Conservation (phyloP, 2,797 vertebrate species). For the Lophius americanus region DNA sequence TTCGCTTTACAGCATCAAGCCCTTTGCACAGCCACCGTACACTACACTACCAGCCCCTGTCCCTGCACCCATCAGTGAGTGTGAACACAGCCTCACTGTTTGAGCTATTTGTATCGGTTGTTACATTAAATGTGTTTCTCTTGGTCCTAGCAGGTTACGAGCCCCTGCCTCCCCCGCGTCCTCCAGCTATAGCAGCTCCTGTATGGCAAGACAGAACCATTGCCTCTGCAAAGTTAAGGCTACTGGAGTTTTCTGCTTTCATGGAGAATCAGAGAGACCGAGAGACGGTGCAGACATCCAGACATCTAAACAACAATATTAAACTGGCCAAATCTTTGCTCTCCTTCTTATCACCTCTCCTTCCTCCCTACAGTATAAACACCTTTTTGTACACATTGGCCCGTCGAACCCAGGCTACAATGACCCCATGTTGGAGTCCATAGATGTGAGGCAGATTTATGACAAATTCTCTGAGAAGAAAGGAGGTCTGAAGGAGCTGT, state of each 20-base stretch:
- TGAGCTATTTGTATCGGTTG: background rate
- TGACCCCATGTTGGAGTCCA: constrained; percentile 92
- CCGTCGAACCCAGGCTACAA: constrained; percentile 92
- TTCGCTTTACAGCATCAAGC: constrained; percentile 89
- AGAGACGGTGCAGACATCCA: constrained; percentile 84
- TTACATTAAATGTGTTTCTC: constrained; percentile 6
- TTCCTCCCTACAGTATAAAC: constrained; percentile 86
- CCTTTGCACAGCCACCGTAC: constrained; percentile 93
- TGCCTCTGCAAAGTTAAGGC: constrained; percentile 90
- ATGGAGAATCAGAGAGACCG: constrained; percentile 93
- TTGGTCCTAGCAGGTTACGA: constrained; percentile 85
- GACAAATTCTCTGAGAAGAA: constrained; percentile 98
- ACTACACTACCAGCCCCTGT: constrained; percentile 89
- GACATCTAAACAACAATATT: background rate
- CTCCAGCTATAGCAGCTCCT: constrained; percentile 86
- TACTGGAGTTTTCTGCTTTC: constrained; percentile 94
- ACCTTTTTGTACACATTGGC: constrained; percentile 95
- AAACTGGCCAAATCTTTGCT: background rate
- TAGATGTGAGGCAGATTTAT: constrained; percentile 96
- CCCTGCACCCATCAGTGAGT: constrained; percentile 92
- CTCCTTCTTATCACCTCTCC: constrained; percentile 1
- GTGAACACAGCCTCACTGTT: background rate
- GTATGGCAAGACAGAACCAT: constrained; percentile 97
- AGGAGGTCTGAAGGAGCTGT: constrained; percentile 94
- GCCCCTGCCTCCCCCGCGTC: constrained; percentile 86